These are phyloP conservation scores for Calephelis virginiensis DNA, from an alignment of 1,140 invertebrate genomes.

Conservation along the genomic window DNA sequence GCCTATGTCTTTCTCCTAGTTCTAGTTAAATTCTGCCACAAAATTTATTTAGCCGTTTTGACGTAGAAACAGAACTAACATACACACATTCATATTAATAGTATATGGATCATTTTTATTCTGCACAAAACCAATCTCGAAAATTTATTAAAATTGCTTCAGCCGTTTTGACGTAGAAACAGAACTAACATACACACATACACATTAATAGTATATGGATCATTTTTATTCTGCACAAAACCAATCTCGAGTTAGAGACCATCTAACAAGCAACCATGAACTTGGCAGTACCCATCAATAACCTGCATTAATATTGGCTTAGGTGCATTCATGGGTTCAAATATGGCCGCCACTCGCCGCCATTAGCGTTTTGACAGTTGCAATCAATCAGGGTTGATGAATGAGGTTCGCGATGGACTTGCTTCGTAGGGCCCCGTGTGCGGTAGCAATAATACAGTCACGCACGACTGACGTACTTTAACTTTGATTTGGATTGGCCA, in stretches of 20 bases:
- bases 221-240: not conserved
- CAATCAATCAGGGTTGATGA: slow-evolving; percentile 74
- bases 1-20: no score
- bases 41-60: no score
- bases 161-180: no score
- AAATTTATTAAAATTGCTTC: no score
- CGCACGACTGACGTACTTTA: slow-evolving; percentile 17
- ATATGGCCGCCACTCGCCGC: slow-evolving; percentile 66
- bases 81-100: no score
- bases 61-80: no score
- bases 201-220: no score
- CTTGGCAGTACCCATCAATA: slow-evolving; percentile 66
- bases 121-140: not conserved
- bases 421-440: slow-evolving; percentile 37
- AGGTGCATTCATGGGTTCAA: slow-evolving; percentile 63
- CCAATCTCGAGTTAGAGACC: slow-evolving; percentile 11
- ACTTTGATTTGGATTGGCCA: slow-evolving; percentile 24
- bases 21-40: no score
- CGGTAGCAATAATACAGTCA: slow-evolving; percentile 41
- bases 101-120: not conserved
- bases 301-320: slow-evolving; percentile 69
- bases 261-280: slow-evolving; percentile 71
- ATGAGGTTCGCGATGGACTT: slow-evolving; percentile 56
- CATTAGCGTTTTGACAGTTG: slow-evolving; percentile 72
- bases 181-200: no score